Base-by-base conservation (phyloP, 92 coral and sea anemone genomes). In the Zoanthus sociatus region DNA sequence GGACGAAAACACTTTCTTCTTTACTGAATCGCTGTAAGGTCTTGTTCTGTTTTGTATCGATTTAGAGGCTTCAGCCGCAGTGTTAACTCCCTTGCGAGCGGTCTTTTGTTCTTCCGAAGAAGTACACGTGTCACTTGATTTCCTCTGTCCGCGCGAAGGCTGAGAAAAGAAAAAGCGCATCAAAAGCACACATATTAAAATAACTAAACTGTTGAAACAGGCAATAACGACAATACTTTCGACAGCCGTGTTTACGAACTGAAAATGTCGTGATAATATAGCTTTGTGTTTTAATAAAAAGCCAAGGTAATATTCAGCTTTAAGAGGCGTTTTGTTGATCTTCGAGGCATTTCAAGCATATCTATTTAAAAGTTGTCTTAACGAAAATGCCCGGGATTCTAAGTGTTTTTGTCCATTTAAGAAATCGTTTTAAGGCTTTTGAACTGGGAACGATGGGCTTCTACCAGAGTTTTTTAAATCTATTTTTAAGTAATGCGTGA, bases 1-100 rank as follows among this genome's bases (percentile, higher is more conserved):
- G 13, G 85, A 81, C 6, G 85, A 67, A 81, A 81, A 81, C 74
- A 81, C 85, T 44, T 66, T 81, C 71, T 37, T 81, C 75, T 81
- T 81, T 56, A 81, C 75, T 32, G 85, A 67, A 0, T 46, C 71
- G 45, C 50, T 45, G 46, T 81, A 81, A 81, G 75, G 85, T 20
- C 21, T 81, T 15, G 74, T 21, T 21, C 60, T 81, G 61, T n/a
- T 64, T 42, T n/a, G 84, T 8, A 21, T 21, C 54, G 84, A 71
- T 26, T 17, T 63, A 17, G 16, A 9, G 6, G 61, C 37, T 47
- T 81, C 8, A 7, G 31, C n/a, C 17, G 70, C 33, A 14, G 75
- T 15, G 8, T 10, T 81, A 14, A 6, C 75, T 13, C 20, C 44
- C 64, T 47, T 37, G 10, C 33, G 17, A 31, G 1, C 37, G 58